Evolutionary conservation across 2,888 invertebrate species (phyloP), one percentile per base, ranked within the genome.

Genomic region (Tupiocoris notatus): DNA sequence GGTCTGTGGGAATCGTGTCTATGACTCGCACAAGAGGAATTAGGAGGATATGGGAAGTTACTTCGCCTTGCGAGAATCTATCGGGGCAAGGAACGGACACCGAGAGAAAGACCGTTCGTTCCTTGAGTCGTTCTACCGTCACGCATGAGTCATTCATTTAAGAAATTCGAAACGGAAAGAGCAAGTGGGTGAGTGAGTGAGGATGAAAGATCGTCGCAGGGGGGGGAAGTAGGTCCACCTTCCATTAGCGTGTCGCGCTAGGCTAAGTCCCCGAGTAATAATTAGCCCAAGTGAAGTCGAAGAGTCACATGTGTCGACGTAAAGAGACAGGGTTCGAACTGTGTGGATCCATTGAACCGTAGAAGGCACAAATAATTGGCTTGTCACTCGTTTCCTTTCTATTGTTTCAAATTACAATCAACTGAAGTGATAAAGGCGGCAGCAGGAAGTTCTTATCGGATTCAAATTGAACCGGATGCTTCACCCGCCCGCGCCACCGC

Each of bases 371-470:
- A 75, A 75, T 75, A 75, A 75, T 75, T 75, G 75, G 75, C 63
- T 75, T 75, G 75, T 75, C 75, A 75, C 65, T 66, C 58, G 66
- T 62, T 75, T 75, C 75, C 75, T 75, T 75, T 75, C 75, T 75
- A 75, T 75, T 75, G 75, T 75, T 75, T 75, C 75, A 75, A 75
- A 75, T 75, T 75, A 75, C 75, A 75, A 75, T 75, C 75, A 75
- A 75, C 75, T 75, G 54, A 70, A 70, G 70, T 75, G 75, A 75
- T 75, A 75, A 75, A 75, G 66, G 75, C 65, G 66, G 75, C 65
- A 66, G 66, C 65, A 61, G 75, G 75, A 75, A 75, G 75, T 59
- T 75, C 75, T 75, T 75, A 75, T 75, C 75, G 75, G 75, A 75
- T 75, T 75, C 75, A 75, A 75, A 75, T 75, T 75, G 75, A 75